Evolutionary conservation across 37 sponge, comb jelly and placozoan species (phyloP).

Genomic region (Tethya wilhelma): DNA sequence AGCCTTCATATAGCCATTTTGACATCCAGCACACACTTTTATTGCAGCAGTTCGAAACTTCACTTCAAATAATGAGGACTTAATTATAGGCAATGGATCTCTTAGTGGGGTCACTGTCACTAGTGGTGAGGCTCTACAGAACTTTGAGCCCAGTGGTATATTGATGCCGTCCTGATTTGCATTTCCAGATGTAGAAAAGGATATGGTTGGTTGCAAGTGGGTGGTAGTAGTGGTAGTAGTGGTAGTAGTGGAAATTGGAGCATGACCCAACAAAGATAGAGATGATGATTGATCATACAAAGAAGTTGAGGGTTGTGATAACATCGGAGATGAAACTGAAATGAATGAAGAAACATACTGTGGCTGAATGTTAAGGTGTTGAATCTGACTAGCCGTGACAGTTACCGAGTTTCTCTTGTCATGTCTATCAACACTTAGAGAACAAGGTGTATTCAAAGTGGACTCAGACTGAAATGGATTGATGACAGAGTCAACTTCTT

Average conservation of each 20-base stretch:
- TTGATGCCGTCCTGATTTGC: no score
- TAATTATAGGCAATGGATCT: neutral
- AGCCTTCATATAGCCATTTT: constrained; percentile 5
- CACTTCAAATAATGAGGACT: neutral
- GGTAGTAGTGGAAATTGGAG: neutral
- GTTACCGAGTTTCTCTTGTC: neutral
- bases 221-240: neutral
- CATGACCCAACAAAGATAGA: no score
- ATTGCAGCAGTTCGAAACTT: constrained; percentile 21
- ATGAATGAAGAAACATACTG: neutral
- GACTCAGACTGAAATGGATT: neutral
- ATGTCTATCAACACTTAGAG: no score
- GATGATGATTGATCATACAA: no score
- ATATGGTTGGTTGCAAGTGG: neutral
- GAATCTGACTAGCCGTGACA: neutral
- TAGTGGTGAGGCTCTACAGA: neutral
- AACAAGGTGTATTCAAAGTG: neutral
- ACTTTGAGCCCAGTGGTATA: neutral
- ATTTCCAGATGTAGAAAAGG: no score
- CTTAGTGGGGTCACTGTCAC: neutral
- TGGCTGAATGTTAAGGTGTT: neutral
- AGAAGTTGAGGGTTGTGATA: no score
- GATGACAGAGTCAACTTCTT: neutral
- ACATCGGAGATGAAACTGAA: neutral
- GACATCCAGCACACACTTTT: constrained; percentile 29